Conservation (phyloP, 2,888 invertebrate genomes). For the Orthosia cruda region DNA sequence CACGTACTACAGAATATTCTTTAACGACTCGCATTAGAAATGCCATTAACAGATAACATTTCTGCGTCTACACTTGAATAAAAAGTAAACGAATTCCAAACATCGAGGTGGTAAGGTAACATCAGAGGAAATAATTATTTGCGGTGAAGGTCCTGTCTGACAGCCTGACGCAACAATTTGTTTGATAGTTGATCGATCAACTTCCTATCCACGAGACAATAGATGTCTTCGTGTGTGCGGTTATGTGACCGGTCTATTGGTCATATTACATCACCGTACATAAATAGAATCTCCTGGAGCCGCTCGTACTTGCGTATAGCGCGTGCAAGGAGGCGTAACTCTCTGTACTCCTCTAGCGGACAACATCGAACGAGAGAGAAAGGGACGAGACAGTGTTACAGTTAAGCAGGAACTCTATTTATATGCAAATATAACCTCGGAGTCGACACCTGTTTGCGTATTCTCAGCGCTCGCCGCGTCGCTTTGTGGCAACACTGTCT, state of each 20-base stretch:
- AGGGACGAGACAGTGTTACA: conserved; percentile 90
- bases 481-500: conserved; percentile 88
- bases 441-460: conserved; percentile 92
- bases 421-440: conserved; percentile 92
- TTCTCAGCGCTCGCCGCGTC: conserved; percentile 87
- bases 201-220: conserved; percentile 77
- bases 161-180: conserved; percentile 61
- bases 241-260: conserved; percentile 80
- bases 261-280: conserved; percentile 88
- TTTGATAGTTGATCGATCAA: conserved; percentile 65
- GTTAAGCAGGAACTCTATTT: conserved; percentile 92
- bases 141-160: conserved; percentile 55
- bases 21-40: conserved; percentile 73
- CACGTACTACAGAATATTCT: conserved; percentile 72
- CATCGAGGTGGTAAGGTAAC: conserved; percentile 37
- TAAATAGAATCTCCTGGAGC: conserved; percentile 91
- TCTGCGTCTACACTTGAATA: conserved; percentile 51
- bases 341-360: conserved; percentile 85
- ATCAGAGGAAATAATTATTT: conserved; percentile 63
- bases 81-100: conserved; percentile 66
- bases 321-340: conserved; percentile 87
- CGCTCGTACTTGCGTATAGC: conserved; percentile 82
- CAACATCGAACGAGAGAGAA: conserved; percentile 82
- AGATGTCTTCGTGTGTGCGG: conserved; percentile 74
- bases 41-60: conserved; percentile 67